Evolutionary conservation across 2,797 vertebrate species (phyloP), one percentile per base, ranked within the genome.

Genomic region (Coregonus sp.): DNA sequence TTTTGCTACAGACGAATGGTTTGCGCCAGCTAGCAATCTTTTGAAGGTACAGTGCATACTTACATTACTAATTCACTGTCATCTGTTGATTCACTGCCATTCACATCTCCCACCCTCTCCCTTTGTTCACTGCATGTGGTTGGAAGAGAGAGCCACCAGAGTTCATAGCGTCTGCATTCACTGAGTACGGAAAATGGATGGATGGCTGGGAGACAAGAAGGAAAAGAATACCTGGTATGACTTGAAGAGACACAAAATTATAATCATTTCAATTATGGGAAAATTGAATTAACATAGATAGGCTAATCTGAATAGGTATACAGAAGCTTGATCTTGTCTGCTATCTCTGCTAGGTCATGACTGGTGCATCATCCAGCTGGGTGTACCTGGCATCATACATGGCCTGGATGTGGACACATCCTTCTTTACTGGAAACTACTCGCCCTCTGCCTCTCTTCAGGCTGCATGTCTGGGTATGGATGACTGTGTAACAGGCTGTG

Each of bases 131-230:
- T 73, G 66, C 29, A 16, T 78, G 88, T 89, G 83, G 80, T 87
- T 89, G 85, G 75, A 90, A 96, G 95, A 93, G 87, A 4, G 88
- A 91, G 1, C 75, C 82, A 6, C 93, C 94, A 0, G 84, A 85
- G 65, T 95, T 95, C 81, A 88, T 92, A 40, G 14, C 87, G 0
- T 85, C 91, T 0, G 92, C 91, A 3, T 96, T 94, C 86, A 95
- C 94, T 0, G 91, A 94, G 20, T 96, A 89, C 81, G 94, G 96
- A 14, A 96, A 95, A 75, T 93, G 91, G 95, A 95, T 93, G 94
- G 95, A 96, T 0, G 96, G 96, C 16, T 97, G 96, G 95, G 94
- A 96, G 89, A 95, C 95, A 1, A 92, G 95, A 63, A 92, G 96
- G 50, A 96, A 92, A 76, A 89, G 95, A 79, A 92, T 50, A 11